Conservation (phyloP, 2,113 vertebrate genomes). For the Alethe castanea region DNA sequence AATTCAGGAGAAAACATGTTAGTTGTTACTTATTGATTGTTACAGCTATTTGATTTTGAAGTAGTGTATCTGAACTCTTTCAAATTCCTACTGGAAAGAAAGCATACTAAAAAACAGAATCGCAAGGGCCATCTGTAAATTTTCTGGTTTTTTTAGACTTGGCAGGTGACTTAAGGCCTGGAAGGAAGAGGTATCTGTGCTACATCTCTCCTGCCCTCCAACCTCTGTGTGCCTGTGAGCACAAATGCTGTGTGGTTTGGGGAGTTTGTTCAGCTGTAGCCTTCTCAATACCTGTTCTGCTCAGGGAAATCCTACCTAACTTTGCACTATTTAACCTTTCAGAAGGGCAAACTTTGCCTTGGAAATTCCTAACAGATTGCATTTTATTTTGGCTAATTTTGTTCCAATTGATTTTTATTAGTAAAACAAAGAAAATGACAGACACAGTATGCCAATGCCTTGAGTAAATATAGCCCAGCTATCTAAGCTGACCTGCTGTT, state of each 20-base stretch:
- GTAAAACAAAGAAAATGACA: neutral
- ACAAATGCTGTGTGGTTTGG: accelerated
- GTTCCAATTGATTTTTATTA: neutral
- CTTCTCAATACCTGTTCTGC: neutral
- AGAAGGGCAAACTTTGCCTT: neutral
- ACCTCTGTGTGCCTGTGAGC: neutral
- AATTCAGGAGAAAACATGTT: neutral
- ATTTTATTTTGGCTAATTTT: conserved; percentile 11
- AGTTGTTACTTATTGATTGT: neutral
- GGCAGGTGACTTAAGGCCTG: neutral
- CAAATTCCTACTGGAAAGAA: neutral
- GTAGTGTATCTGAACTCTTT: neutral
- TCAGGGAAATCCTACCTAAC: neutral
- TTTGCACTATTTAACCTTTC: neutral
- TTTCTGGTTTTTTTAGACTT: neutral
- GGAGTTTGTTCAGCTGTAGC: neutral
- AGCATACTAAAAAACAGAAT: neutral
- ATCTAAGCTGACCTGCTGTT: conserved; percentile 35
- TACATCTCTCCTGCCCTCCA: neutral
- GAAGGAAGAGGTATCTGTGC: neutral
- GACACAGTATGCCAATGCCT: neutral
- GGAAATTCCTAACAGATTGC: neutral
- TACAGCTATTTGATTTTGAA: neutral
- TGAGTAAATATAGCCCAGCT: conserved; percentile 15
- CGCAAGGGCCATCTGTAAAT: neutral